Conservation (phyloP, 2,888 invertebrate genomes). For the Lagria hirta region DNA sequence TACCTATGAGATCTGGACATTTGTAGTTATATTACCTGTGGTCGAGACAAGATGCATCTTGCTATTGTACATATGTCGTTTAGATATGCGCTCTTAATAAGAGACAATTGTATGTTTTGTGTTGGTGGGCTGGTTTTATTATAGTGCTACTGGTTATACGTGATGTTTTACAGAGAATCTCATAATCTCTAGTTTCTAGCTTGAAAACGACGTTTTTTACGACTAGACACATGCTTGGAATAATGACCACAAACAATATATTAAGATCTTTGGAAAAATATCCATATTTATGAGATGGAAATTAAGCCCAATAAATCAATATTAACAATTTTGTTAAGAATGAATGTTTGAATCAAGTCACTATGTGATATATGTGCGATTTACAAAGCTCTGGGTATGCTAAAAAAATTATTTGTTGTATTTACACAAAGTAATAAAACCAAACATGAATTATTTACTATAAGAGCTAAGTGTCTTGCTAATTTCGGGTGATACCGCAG, state of each 20-base stretch:
- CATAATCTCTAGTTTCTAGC: slow-evolving; percentile 25
- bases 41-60: slow-evolving; percentile 39
- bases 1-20: slow-evolving; percentile 23
- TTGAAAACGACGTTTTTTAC: slow-evolving; percentile 16
- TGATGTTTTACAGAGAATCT: slow-evolving; percentile 35
- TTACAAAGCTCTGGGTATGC: no score
- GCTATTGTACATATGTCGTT: slow-evolving; percentile 44
- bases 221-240: slow-evolving; percentile 30
- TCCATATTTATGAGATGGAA: slow-evolving; percentile 42
- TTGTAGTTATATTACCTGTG: slow-evolving; percentile 5
- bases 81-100: slow-evolving; percentile 47
- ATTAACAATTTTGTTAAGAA: slow-evolving; percentile 33
- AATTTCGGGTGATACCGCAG: no score
- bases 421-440: no score
- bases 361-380: no score
- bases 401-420: no score
- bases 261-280: slow-evolving; percentile 38
- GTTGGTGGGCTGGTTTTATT: slow-evolving; percentile 41
- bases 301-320: slow-evolving; percentile 41
- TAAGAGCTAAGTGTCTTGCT: no score
- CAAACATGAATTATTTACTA: no score
- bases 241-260: slow-evolving; percentile 42
- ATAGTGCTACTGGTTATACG: slow-evolving; percentile 39
- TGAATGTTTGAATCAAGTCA: no score
- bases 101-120: slow-evolving; percentile 45